Evolutionary conservation across 2,113 vertebrate species (phyloP), one percentile per base, ranked within the genome.

Genomic region (Atherinomorus stipes): DNA sequence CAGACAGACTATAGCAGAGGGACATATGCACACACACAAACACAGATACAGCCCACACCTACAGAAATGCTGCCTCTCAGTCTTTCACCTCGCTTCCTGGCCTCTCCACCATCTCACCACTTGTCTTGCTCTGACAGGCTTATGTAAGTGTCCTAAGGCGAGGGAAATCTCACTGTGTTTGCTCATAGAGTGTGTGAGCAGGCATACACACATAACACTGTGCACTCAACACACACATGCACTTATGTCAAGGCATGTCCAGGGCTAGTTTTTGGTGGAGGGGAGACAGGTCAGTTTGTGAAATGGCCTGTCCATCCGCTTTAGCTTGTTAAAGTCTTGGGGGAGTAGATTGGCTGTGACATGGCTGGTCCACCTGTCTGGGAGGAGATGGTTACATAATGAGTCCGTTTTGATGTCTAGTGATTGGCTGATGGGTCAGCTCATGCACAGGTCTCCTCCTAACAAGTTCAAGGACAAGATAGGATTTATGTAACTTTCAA

Each of bases 321-420:
- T 77, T 66, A 81, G 74, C 87, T 85, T 89, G 84, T 91, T 73
- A 87, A 68, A 62, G 72, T 88, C 82, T 80, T 44, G 26, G 22
- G 67, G 78, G 86, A 86, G 49, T 73, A 77, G 87, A 90, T 88
- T 74, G 85, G 88, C 45, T 78, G 85, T 86, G 91, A 88, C 89
- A 83, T 81, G 76, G 78, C 87, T 71, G 26, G 74, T 59, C 80
- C 38, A 68, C 74, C 83, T 80, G 75, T 60, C 81, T 59, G 31
- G 78, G 72, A 53, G 74, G 75, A 81, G 66, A 54, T 64, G 76
- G 76, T 86, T 83, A 90, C 78, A 81, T 89, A 90, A 89, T 81
- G 71, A 88, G 78, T 65, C 62, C 44, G 80, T 65, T 66, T 75
- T 87, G 78, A 83, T 64, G 61, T 73, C 66, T 67, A 59, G 50